A percentile compares a stretch with the other conserved stretches of the same genome.
Evolutionary conservation across 2,113 vertebrate species (phyloP).

Genomic region (Silurus glanis): DNA sequence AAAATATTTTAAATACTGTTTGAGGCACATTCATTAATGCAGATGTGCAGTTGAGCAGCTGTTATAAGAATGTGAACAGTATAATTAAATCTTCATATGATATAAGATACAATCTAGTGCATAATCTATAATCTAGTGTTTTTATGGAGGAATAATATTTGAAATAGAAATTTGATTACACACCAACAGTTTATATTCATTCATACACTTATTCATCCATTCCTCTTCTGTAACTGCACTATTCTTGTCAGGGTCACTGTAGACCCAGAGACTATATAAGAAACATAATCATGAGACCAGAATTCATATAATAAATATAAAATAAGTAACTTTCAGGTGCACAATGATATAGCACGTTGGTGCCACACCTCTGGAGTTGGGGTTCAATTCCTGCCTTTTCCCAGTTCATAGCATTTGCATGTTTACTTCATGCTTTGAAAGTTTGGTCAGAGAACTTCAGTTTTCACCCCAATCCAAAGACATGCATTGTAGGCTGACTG

Average conservation of each 20-base stretch:
- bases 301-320: not conserved
- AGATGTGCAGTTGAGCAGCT: not conserved
- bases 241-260: not conserved
- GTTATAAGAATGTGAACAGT: not conserved
- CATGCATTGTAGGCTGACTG: too few species aligned
- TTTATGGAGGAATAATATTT: not conserved
- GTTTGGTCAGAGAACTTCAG: too few species aligned
- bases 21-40: not conserved
- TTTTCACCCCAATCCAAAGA: too few species aligned
- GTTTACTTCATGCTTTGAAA: too few species aligned
- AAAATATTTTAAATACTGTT: not conserved
- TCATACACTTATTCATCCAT: not conserved
- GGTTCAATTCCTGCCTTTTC: too few species aligned
- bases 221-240: not conserved
- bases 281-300: not conserved
- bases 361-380: too few species aligned
- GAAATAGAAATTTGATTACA: not conserved
- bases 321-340: too few species aligned
- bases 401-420: too few species aligned
- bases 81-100: not conserved
- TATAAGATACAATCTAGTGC: not conserved
- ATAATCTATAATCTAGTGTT: not conserved
- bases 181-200: not conserved
- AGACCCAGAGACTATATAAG: not conserved
- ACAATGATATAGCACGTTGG: too few species aligned